Evolutionary conservation across 2,113 vertebrate species (phyloP), one percentile per base, ranked within the genome.

Genomic region (Seriola quinqueradiata): DNA sequence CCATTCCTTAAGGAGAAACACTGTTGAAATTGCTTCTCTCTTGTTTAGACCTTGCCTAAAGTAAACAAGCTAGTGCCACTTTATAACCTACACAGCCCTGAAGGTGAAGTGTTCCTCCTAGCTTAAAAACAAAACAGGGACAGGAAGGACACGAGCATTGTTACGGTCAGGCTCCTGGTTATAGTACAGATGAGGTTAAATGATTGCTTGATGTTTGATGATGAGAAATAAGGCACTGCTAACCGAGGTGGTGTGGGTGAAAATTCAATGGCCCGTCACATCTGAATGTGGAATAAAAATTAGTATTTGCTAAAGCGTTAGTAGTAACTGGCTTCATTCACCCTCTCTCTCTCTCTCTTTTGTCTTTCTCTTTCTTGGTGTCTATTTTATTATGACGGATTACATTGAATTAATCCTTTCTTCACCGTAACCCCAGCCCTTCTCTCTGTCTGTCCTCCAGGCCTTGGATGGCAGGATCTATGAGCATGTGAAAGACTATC

Each of bases 391-490:
- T 44, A 58, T 81, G 13, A 67, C 69, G 21, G 66, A 79, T 79
- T 60, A 79, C 13, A 63, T 14, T 36, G 36, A 60, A n/a, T 73
- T 10, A 48, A 80, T 67, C n/a, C 23, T 69, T 76, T 21, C 36
- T 46, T 69, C 67, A 34, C 17, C 54, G n/a, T 79, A 17, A 73
- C 52, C 70, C 19, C 12, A 44, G 28, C 40, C 55, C 59, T 17
- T 70, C 69, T 67, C 72, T 42, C 93, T 32, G 23, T 83, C 77
- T 73, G 19, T 78, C 82, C 61, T 88, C 55, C 64, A 99, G 98
- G 96, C 96, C 83, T 96, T 99, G 67, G 98, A 99, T 81, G 98
- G 98, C 64, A 97, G 96, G 69, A 93, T 94, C 72, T 94, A 92
- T 12, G 92, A 94, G 82, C 93, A 94, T 2, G 92, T 91, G 16